Percentiles rank a stretch among this genome's conserved stretches.
Evolutionary conservation across 2,888 invertebrate genomes (phyloP).

Genomic region (Serripes groenlandicus): DNA sequence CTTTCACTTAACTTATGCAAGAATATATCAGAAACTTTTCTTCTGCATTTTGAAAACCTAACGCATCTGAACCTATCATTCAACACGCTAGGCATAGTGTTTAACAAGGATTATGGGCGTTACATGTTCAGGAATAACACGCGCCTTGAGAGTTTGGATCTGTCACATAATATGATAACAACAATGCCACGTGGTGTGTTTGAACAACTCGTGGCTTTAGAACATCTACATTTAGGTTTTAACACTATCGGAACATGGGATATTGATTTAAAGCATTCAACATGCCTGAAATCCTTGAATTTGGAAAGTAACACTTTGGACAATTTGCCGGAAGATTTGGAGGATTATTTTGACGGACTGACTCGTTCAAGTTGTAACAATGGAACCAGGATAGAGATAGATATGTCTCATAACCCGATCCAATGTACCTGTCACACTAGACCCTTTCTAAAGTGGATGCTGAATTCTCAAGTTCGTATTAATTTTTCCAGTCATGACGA

Average conservation of each 20-base stretch:
- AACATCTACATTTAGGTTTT: conserved; percentile 9
- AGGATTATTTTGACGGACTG: conserved; percentile 18
- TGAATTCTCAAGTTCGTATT: background rate
- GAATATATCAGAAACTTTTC: conserved; percentile 29
- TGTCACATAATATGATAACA: conserved; percentile 21
- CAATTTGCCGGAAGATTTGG: conserved; percentile 21
- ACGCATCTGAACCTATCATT: conserved; percentile 40
- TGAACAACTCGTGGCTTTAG: background rate
- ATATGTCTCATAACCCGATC: conserved; percentile 44
- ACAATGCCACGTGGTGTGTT: background rate
- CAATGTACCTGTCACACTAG: conserved; percentile 48
- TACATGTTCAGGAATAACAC: background rate
- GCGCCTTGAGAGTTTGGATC: conserved; percentile 3
- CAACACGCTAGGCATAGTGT: conserved; percentile 33
- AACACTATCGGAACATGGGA: conserved; percentile 13
- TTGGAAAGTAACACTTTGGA: conserved; percentile 16
- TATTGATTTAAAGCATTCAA: background rate
- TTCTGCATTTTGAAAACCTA: conserved; percentile 32
- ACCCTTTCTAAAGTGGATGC: conserved; percentile 57
- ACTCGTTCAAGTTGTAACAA: background rate
- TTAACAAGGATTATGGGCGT: background rate
- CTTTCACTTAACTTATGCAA: conserved; percentile 54
- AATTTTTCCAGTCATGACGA: background rate
- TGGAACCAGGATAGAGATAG: conserved; percentile 2
- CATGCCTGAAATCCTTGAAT: conserved; percentile 7